Evolutionary conservation across 1,140 invertebrate species (phyloP).

Genomic region (Diachasma alloeum): DNA sequence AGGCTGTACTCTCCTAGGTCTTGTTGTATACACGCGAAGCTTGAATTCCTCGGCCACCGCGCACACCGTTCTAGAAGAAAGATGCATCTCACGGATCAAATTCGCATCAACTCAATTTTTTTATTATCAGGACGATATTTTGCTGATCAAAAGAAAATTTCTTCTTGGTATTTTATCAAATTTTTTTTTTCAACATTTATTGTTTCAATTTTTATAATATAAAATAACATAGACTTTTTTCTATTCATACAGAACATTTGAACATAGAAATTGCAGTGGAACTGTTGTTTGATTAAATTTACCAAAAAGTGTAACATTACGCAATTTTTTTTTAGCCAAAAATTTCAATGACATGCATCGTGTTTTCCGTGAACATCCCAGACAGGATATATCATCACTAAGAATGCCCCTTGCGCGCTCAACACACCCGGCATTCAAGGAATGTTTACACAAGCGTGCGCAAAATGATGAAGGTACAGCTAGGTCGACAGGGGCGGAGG

Average conservation of each 20-base stretch:
- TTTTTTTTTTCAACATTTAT: no score
- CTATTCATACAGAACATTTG: no score
- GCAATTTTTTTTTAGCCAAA: no score
- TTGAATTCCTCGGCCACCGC: not conserved
- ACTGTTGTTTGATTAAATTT: no score
- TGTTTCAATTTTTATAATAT: no score
- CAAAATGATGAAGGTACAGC: not conserved
- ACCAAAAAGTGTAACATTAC: no score
- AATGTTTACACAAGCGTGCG: conserved; percentile 23
- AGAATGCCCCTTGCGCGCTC: conserved; percentile 4
- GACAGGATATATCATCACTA: not conserved
- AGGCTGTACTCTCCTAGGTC: not conserved
- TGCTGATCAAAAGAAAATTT: no score
- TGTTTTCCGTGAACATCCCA: no score
- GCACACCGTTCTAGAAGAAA: not conserved
- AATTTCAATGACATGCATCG: not conserved
- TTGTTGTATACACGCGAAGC: not conserved
- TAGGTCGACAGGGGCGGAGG: not conserved
- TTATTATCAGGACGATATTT: not conserved
- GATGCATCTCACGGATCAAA: no score
- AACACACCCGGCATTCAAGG: conserved; percentile 11
- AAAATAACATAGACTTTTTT: no score
- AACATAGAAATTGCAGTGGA: no score
- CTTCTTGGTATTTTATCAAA: no score
- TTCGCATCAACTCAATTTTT: not conserved